Base-by-base conservation (phyloP, 2,888 invertebrate genomes). In the Actias luna region DNA sequence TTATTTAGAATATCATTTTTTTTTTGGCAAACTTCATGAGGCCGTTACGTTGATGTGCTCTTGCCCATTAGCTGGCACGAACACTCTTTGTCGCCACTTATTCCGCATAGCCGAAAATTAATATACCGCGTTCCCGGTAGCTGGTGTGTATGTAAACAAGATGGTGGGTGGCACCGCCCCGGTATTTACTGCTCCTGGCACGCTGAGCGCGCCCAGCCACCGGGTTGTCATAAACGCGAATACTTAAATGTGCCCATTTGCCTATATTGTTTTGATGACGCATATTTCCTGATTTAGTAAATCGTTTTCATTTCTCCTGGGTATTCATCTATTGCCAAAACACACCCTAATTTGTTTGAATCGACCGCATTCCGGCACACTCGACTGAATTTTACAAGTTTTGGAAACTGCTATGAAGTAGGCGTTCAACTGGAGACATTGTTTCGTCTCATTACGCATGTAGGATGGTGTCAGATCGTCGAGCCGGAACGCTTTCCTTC, bases 231-330 rank as follows among this genome's bases (percentile, higher is more conserved):
- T 88, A 85, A 88, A 89, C 78, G 84, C 81, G 78, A 80, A 78
- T 82, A 85, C 82, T 85, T 83, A 87, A 89, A 86, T 83, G 83
- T 86, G n/a, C 83, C 83, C 79, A 83, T 88, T 89, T 85, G 79
- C 83, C 83, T 82, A 86, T 86, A 88, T 88, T 86, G 88, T 87
- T 87, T 87, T 83, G 85, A 88, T 87, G 87, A 86, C 80, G 83
- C 84, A 86, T 84, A 80, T 78, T 83, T 80, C 70, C 76, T 73
- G 73, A 75, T 84, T 85, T 82, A 83, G 78, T 81, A 75, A 80
- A 82, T 80, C 83, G 83, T 85, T 83, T 84, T 84, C 79, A 78
- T 80, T 82, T 80, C 73, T 68, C 64, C 68, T 67, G 66, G 69
- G 68, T 69, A 71, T 69, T 67, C 65, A 69, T 68, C 69, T 71